phyloP scores from a whole-genome alignment of 2,113 vertebrate species.

The Corythornis vintsioides region DNA sequence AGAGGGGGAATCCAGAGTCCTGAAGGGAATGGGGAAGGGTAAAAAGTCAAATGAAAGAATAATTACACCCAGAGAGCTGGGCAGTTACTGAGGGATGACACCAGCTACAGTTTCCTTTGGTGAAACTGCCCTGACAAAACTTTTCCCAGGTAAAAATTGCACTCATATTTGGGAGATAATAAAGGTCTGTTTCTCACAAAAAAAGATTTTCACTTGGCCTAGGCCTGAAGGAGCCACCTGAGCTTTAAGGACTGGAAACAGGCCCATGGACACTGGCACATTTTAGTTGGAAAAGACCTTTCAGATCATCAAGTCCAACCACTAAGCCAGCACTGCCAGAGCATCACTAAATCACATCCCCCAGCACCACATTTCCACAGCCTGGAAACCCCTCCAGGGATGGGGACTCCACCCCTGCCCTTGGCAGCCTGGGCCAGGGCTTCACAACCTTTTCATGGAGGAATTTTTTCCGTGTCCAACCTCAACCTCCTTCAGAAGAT shows the following conservation, averaged over 20 bases:
- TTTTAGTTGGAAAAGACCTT: not conserved
- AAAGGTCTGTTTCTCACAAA: not conserved
- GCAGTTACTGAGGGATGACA: not conserved
- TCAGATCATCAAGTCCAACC: not conserved
- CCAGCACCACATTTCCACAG: not conserved
- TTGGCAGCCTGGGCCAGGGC: not conserved
- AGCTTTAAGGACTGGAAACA: not conserved
- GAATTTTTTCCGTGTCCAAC: not conserved
- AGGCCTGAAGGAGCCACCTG: fast-evolving
- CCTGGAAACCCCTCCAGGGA: not conserved
- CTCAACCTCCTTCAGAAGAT: not conserved
- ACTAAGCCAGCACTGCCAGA: not conserved
- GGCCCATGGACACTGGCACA: not conserved
- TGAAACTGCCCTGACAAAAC: not conserved
- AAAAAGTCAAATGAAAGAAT: not conserved
- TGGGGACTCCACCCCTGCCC: not conserved
- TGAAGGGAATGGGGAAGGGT: not conserved
- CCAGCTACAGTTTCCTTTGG: not conserved
- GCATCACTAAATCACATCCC: not conserved
- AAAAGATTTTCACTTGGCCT: not conserved
- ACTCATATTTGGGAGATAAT: not conserved
- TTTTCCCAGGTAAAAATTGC: not conserved
- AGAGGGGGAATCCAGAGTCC: not conserved
- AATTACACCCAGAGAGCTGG: not conserved
- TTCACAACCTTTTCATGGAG: not conserved